Base-by-base conservation (phyloP, 2,888 invertebrate species). In the Panopea generosa region DNA sequence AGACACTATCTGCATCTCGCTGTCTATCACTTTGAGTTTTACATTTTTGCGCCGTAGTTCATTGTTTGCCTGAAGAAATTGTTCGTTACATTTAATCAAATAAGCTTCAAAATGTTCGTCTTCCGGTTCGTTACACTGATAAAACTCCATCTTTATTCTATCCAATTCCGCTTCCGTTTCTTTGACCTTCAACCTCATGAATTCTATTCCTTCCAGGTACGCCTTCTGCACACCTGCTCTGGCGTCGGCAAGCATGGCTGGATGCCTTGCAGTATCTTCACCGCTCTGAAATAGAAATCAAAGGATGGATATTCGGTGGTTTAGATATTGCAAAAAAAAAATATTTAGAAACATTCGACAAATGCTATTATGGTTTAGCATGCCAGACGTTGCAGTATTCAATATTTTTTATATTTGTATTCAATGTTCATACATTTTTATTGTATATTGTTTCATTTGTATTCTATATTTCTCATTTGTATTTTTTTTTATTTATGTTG, bases 201-300 rank as follows among this genome's bases (percentile, higher is more conserved):
- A 86, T 56, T 91, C 88, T 61, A 91, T 77, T 4, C 90, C 87
- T 22, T 89, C 86, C 71, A 89, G 70, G 75, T 91, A 91, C 7
- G 89, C 90, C 53, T 85, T 74, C 82, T 90, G 89, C 4, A 87
- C 75, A 7, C 89, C 89, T 1, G 82, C 83, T 16, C 86, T 66
- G 38, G 84, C 79, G n/a, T 84, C 81, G 3, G 81, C 78, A 70
- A 84, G 43, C 67, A 75, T 77, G 47, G 38, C 74, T 22, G 73
- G 67, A 33, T 69, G 63, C 43, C 59, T 52, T 14, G 29, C 49
- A 9, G 38, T 66, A 20, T 80, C 80, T n/a, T 76, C 80, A 0
- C 70, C 74, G 27, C 74, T 81, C 81, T 81, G 77, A 66, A 80
- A 78, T 49, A 18, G 47, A 43, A n/a, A n/a, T n/a, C n/a, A n/a